These are phyloP conservation scores for Leptobrachium ailaonicum DNA, from an alignment of 2,113 vertebrate species.

Conservation along the genomic window DNA sequence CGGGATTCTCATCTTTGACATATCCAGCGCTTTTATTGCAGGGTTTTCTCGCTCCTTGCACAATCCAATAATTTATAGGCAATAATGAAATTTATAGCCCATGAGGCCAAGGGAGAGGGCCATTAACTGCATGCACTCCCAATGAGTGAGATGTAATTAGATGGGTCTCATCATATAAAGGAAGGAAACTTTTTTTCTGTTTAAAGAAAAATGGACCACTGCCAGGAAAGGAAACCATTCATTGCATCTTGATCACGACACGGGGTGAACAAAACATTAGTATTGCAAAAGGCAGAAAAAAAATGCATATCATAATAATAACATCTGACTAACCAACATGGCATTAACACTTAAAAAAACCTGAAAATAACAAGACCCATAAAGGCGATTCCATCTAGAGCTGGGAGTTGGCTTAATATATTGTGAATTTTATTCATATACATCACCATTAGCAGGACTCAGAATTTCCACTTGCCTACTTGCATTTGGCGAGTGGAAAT, in stretches of 20 bases:
- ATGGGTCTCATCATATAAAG: conserved; percentile 8
- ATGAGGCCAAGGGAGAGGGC: neutral
- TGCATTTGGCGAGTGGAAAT: too few species aligned
- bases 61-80: neutral
- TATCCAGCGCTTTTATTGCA: neutral
- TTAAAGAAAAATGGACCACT: neutral
- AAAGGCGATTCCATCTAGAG: too few species aligned
- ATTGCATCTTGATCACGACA: conserved; percentile 9
- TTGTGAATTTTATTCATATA: too few species aligned
- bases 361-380: too few species aligned
- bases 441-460: too few species aligned
- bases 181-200: neutral
- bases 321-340: too few species aligned
- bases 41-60: neutral
- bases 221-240: conserved; percentile 2
- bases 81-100: neutral
- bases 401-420: too few species aligned
- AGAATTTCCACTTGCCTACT: too few species aligned
- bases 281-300: too few species aligned
- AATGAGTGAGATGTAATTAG: conserved; percentile 13
- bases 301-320: too few species aligned
- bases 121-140: conserved; percentile 1
- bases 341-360: too few species aligned
- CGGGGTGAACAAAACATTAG: neutral
- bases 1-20: conserved; percentile 5